Percentiles rank a stretch among this genome's conserved stretches.
phyloP scores from a whole-genome alignment of 2,888 invertebrate genomes.

The Mantis religiosa region DNA sequence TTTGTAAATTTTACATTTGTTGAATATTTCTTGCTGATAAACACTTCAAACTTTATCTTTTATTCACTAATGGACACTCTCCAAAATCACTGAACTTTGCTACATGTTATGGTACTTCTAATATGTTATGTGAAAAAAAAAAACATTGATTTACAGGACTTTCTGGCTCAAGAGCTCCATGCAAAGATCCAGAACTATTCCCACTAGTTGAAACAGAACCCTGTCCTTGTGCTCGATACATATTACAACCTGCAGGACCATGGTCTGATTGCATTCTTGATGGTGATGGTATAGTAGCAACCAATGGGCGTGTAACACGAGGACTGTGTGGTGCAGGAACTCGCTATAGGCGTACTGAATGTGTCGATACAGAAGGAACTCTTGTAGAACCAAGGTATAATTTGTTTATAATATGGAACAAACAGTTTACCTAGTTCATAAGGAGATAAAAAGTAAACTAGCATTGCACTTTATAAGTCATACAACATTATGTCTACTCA shows the following conservation, averaged over 20 bases:
- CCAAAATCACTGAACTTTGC: no score
- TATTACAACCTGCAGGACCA: conserved; percentile 36
- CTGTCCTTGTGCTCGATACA: conserved; percentile 40
- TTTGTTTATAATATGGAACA: no score
- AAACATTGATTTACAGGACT: conserved; percentile 32
- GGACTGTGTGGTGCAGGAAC: conserved; percentile 40
- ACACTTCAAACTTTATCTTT: no score
- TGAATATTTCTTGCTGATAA: no score
- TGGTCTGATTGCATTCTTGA: conserved; percentile 41
- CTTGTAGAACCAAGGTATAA: conserved; percentile 40
- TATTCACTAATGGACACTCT: no score
- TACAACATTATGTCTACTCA: no score
- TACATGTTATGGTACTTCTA: not conserved
- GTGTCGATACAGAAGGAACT: conserved; percentile 39
- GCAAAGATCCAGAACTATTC: conserved; percentile 35
- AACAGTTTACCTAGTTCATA: no score
- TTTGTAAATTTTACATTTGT: no score
- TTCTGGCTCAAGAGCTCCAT: conserved; percentile 36
- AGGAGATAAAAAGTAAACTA: no score
- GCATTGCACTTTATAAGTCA: no score
- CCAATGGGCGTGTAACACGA: conserved; percentile 36
- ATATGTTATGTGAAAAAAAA: not conserved
- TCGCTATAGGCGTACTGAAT: conserved; percentile 39
- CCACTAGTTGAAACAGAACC: conserved; percentile 38
- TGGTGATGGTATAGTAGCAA: conserved; percentile 24